These are phyloP conservation scores for Cepphus grylle DNA, from an alignment of 2,113 vertebrate genomes.

Conservation along the genomic window DNA sequence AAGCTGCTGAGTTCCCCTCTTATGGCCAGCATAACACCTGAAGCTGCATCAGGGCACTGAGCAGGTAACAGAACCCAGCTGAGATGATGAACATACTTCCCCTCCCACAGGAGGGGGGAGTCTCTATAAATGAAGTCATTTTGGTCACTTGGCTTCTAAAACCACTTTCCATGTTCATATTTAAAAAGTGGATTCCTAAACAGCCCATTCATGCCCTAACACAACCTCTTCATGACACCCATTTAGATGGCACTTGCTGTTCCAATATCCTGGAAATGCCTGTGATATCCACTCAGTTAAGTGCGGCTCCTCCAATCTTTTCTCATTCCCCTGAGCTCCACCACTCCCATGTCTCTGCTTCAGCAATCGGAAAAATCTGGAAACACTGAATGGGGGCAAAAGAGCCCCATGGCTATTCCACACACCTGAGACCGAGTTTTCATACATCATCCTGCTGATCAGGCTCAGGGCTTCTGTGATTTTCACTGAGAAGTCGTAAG, in stretches of 20 bases:
- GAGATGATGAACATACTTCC: not conserved
- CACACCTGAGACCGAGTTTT: slow-evolving; percentile 88
- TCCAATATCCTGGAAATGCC: not conserved
- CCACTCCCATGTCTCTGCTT: not conserved
- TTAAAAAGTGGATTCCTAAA: not conserved
- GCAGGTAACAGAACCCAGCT: not conserved
- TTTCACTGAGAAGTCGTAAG: slow-evolving; percentile 86
- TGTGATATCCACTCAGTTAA: not conserved
- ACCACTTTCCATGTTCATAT: not conserved
- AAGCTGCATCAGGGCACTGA: not conserved
- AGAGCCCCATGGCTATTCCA: not conserved
- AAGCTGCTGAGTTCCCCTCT: not conserved
- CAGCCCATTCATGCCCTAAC: not conserved
- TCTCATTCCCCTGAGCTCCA: not conserved
- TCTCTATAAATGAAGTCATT: not conserved
- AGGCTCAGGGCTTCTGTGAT: slow-evolving; percentile 86
- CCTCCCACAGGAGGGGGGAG: not conserved
- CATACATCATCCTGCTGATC: slow-evolving; percentile 90
- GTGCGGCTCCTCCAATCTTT: not conserved
- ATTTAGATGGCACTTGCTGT: not conserved
- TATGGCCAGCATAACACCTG: not conserved
- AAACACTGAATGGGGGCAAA: not conserved
- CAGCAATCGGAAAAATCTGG: not conserved
- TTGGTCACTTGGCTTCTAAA: not conserved
- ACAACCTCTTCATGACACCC: not conserved